Base-by-base conservation (phyloP, 2,888 invertebrate genomes). In the Smittia aterrima region DNA sequence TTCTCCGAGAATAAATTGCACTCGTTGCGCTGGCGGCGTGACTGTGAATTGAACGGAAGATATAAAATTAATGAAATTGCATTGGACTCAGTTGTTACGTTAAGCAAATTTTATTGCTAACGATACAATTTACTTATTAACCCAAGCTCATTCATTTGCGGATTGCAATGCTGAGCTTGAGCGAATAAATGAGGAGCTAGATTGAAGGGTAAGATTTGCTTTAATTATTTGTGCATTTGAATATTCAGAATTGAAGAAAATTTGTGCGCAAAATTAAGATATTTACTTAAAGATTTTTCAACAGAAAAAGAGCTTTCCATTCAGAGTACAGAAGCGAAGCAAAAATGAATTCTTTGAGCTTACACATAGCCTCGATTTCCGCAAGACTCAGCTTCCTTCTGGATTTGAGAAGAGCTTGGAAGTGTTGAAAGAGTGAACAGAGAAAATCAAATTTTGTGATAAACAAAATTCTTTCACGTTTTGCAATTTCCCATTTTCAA, bases 1-100 rank as follows among this genome's bases (percentile, higher is more conserved):
- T 85, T 97, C 96, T 38, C 96, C 97, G 75, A 98, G 88, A 80
- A 98, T 95, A 81, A 96, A 97, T 85, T 98, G 98, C 71, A 98
- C 97, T 79, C 98, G 88, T 84, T 98, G 96, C 71, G 96, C 93
- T 16, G 98, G 98, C 64, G 95, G 95, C 72, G 94, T 95, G 78
- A 90, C 95, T 95, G 83, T n/a, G 81, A 80, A 67, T n/a, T 13
- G 6, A 38, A 58, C 18, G 22, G 18, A 58, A 58, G 22, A 9
- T 1, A 62, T 20, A 25, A 24, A 32, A 16, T 54, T 54, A 25
- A 27, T 27, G 2, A 16, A 47, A 47, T 2, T n/a, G 16, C 47
- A 47, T 47, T 11, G 47, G 47, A 47, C 11, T 32, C 32, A 32
- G 32, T n/a, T n/a, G n/a, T n/a, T n/a, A n/a, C n/a, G n/a, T 38